These are phyloP conservation scores for Halichondria panicea DNA, from an alignment of 37 sponge, comb jelly and placozoan genomes.

Conservation along the genomic window DNA sequence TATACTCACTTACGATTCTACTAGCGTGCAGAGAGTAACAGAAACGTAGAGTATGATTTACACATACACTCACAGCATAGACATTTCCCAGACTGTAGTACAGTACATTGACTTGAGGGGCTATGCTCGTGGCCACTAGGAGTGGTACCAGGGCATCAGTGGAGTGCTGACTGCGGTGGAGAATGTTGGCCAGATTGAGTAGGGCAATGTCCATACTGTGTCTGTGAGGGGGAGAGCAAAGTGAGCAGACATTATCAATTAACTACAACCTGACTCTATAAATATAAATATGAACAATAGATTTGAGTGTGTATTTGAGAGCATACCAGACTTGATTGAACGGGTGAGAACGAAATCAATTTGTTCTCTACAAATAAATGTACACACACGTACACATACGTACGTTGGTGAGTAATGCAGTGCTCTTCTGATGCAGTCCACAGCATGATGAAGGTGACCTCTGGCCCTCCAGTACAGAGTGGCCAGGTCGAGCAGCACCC, in stretches of 20 bases:
- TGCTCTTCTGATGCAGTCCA: slow-evolving; percentile 78
- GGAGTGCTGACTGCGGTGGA: slow-evolving; percentile 54
- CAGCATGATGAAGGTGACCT: slow-evolving; percentile 60
- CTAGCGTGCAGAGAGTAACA: too few species aligned
- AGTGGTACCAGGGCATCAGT: slow-evolving; percentile 59
- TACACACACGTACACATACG: background rate
- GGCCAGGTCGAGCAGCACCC: slow-evolving; percentile 83
- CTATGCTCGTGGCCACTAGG: slow-evolving; percentile 31
- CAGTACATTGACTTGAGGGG: slow-evolving; percentile 41
- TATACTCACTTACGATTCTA: too few species aligned
- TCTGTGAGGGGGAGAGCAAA: slow-evolving; percentile 8
- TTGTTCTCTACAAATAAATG: background rate
- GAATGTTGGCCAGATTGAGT: slow-evolving; percentile 74
- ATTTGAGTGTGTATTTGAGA: slow-evolving; percentile 5
- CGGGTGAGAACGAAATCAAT: too few species aligned
- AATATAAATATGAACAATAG: background rate
- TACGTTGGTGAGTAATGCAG: slow-evolving; percentile 76
- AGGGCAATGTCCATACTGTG: slow-evolving; percentile 60
- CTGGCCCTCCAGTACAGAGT: slow-evolving; percentile 85
- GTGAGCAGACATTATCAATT: background rate
- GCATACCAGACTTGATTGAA: background rate
- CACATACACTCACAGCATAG: slow-evolving; percentile 75
- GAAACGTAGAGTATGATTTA: too few species aligned
- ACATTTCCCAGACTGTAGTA: slow-evolving; percentile 76
- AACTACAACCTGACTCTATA: background rate